Percentiles rank a stretch among this genome's conserved stretches.
Evolutionary conservation across 2,797 vertebrate genomes (phyloP).

Genomic region (Characodon lateralis): DNA sequence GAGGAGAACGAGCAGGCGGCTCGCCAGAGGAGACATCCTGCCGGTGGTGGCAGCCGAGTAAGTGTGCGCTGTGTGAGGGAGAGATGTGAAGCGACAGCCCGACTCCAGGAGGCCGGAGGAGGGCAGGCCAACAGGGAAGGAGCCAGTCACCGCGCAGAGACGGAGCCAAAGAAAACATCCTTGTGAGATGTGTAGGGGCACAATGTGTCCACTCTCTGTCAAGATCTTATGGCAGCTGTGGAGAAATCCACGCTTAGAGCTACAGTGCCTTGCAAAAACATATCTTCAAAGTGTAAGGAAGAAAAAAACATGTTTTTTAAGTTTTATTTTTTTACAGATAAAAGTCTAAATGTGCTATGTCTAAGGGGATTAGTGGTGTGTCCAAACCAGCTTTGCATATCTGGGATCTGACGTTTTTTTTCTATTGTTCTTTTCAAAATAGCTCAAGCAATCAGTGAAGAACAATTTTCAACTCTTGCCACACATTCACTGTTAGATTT

Average conservation of each 20-base stretch:
- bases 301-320: not conserved
- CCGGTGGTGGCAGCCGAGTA: not conserved
- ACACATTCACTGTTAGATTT: not conserved
- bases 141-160: constrained; percentile 40
- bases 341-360: not conserved
- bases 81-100: constrained; percentile 11
- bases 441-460: no score
- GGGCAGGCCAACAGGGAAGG: constrained; percentile 63
- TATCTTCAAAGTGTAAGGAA: no score
- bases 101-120: constrained; percentile 47
- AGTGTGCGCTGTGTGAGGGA: constrained; percentile 17
- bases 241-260: not conserved
- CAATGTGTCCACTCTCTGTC: not conserved
- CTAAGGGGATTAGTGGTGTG: not conserved
- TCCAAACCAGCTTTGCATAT: not conserved
- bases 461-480: not conserved
- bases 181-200: not conserved
- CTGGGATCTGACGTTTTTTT: not conserved
- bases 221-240: not conserved
- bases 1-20: constrained; percentile 73
- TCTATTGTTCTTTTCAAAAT: not conserved
- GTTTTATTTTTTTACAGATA: not conserved
- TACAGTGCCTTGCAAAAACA: not conserved
- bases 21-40: constrained; percentile 65
- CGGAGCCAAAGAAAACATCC: constrained; percentile 6